Conservation (phyloP, 2,888 invertebrate genomes). For the Habroteleia sp. region DNA sequence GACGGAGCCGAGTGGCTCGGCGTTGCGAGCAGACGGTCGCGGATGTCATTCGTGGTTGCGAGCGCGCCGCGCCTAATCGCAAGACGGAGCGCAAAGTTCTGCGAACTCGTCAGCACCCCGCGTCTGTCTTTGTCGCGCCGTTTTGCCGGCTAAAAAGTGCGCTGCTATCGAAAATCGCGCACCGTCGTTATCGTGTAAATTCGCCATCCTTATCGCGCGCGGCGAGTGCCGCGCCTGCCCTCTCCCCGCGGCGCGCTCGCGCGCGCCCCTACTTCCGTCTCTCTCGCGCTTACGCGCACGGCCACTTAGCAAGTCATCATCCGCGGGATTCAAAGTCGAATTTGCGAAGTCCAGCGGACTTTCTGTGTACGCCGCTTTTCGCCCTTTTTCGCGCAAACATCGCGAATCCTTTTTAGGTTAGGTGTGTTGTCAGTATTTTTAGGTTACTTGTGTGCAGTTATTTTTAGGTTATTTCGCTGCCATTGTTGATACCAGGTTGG, state of each 20-base stretch:
- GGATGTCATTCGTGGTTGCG: conserved; percentile 25
- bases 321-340: conserved; percentile 47
- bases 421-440: conserved; percentile 52
- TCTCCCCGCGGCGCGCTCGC: conserved; percentile 5
- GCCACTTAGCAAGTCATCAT: conserved; percentile 60
- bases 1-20: conserved; percentile 17
- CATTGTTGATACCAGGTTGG: conserved; percentile 49
- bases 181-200: conserved; percentile 21
- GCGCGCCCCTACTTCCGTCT: conserved; percentile 34
- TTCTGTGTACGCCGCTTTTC: conserved; percentile 17
- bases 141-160: too few relatives aligned
- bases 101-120: too few relatives aligned
- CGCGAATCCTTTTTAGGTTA: conserved; percentile 55
- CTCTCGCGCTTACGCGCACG: conserved; percentile 39
- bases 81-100: conserved; percentile 11
- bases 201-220: conserved; percentile 7
- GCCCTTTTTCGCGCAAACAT: conserved; percentile 22
- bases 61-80: conserved; percentile 18
- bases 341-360: conserved; percentile 4
- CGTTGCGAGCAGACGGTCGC: conserved; percentile 24
- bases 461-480: conserved; percentile 58
- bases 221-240: conserved; percentile 14
- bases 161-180: conserved; percentile 9
- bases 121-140: too few relatives aligned
- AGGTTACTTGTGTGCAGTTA: conserved; percentile 49